These are phyloP conservation scores for Cynocephalus volans DNA, from an alignment of 2,113 vertebrate genomes.

Conservation along the genomic window DNA sequence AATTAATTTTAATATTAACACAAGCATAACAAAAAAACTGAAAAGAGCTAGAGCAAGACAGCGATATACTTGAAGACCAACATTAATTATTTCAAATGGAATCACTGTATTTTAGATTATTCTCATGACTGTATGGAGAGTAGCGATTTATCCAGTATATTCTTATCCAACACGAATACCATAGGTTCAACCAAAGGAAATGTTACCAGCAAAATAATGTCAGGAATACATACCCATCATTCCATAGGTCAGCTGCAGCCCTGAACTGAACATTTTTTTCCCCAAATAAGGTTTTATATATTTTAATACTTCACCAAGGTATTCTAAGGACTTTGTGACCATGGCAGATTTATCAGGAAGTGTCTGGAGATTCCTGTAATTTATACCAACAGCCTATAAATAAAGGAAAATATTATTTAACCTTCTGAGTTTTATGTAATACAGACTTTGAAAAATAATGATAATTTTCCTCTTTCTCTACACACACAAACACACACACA, in stretches of 20 bases:
- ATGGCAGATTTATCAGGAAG: conserved; percentile 94
- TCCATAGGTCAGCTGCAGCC: conserved; percentile 94
- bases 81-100: conserved; percentile 43
- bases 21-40: conserved; percentile 40
- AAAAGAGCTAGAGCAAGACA: neutral
- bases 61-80: conserved; percentile 4
- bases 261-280: conserved; percentile 93
- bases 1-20: conserved; percentile 58
- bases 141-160: neutral
- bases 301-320: conserved; percentile 96
- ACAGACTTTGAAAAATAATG: conserved; percentile 59
- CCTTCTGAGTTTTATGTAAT: conserved; percentile 59
- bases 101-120: conserved; percentile 54
- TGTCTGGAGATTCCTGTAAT: conserved; percentile 92
- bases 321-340: conserved; percentile 94
- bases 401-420: conserved; percentile 77
- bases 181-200: conserved; percentile 37
- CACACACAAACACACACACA: neutral
- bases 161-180: neutral
- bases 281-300: conserved; percentile 96
- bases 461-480: neutral
- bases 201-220: conserved; percentile 61
- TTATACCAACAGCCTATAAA: conserved; percentile 93
- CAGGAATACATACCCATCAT: conserved; percentile 92
- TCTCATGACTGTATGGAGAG: neutral